These are phyloP conservation scores for Fundulus diaphanus DNA, from an alignment of 2,797 vertebrate species.

Conservation along the genomic window DNA sequence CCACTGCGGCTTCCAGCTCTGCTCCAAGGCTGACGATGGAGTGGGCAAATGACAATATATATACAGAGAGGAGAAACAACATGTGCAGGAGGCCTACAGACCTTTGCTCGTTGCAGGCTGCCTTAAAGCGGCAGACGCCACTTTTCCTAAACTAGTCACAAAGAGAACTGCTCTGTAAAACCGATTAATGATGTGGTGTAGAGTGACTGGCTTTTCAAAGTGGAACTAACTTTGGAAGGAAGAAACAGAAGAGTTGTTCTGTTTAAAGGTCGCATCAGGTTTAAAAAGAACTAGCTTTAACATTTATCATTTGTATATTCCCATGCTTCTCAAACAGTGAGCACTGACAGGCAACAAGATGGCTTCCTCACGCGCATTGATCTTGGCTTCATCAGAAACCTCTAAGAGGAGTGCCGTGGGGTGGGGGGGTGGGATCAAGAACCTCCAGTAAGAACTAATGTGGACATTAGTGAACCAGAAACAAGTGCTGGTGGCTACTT, in stretches of 20 bases:
- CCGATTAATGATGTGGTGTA: not conserved
- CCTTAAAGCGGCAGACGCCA: not conserved
- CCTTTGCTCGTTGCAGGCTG: constrained; percentile 19
- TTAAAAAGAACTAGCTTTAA: not conserved
- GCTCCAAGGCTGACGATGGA: constrained; percentile 23
- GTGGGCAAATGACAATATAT: constrained; percentile 24
- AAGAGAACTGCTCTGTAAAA: constrained; percentile 1
- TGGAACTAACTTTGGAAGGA: not conserved
- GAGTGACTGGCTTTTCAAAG: constrained; percentile 3
- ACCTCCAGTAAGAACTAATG: not conserved
- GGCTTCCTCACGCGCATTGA: not conserved
- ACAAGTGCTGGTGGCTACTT: not conserved
- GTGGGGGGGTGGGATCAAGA: not conserved
- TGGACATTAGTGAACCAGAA: not conserved
- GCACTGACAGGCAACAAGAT: not conserved
- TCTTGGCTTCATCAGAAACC: not conserved
- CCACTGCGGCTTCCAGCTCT: constrained; percentile 31
- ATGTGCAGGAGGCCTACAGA: constrained; percentile 20
- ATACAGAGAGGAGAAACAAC: constrained; percentile 18
- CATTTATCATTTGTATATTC: not conserved
- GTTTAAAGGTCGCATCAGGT: not conserved
- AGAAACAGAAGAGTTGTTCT: not conserved
- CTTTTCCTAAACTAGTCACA: constrained; percentile 9
- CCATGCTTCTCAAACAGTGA: not conserved
- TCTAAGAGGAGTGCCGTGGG: not conserved